Evolutionary conservation across 2,888 invertebrate genomes (phyloP), one percentile per base, ranked within the genome.

Genomic region (Pteria penguin): DNA sequence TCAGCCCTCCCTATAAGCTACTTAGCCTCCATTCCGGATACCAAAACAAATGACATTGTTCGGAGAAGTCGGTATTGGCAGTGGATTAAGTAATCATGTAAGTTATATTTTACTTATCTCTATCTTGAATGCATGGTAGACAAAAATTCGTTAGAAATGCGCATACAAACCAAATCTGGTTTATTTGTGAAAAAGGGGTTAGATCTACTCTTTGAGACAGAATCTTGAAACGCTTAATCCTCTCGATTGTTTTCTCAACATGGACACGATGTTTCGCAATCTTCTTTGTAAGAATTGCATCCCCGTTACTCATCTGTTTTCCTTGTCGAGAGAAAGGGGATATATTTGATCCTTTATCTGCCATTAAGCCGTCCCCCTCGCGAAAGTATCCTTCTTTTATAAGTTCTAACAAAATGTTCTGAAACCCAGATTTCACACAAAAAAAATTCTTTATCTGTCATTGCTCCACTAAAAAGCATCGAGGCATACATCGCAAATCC

Each of bases 401-500:
- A n/a, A n/a, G n/a, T n/a, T n/a, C n/a, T n/a, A n/a, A n/a, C n/a
- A n/a, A n/a, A n/a, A n/a, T n/a, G n/a, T n/a, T n/a, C n/a, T n/a
- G n/a, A n/a, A n/a, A n/a, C n/a, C n/a, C n/a, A n/a, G n/a, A n/a
- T n/a, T n/a, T n/a, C n/a, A 4, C 18, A 3, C 36, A 55, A 3
- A 63, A 11, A 31, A 55, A 76, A 62, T 26, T 68, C 72, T 27
- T 73, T 76, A 67, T 73, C 76, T 18, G 72, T 68, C n/a, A 73
- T 73, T 24, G 60, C 26, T 5, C 70, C 73, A 32, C 69, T 62
- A 68, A 73, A 36, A 11, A 77, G 29, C 32, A 27, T 55, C 18
- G 77, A 77, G 22, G 52, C 57, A 65, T 69, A 77, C 24, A 78
- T 72, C 32, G 72, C 27, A 29, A 69, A 69, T n/a, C 76, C 76